Evolutionary conservation across 2,888 invertebrate genomes (phyloP), one percentile per base, ranked within the genome.

Genomic region (Spialia ferax): DNA sequence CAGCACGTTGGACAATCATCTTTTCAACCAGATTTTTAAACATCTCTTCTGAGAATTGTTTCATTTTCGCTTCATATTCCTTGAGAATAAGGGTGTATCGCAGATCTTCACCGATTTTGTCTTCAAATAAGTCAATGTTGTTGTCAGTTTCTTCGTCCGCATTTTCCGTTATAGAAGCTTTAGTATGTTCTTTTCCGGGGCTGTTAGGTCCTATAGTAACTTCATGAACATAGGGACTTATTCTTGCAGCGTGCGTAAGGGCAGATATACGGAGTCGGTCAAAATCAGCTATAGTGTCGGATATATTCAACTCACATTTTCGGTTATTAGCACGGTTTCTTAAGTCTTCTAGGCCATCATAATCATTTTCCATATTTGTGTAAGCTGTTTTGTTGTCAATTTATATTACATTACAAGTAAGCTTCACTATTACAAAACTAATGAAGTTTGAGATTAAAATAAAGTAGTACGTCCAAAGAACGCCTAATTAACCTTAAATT

Each of bases 211-310:
- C 94, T 65, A 95, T 91, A 0, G 95, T 95, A 0, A 93, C 93
- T 81, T 94, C 90, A 71, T 90, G 89, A 1, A 95, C 85, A 38
- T 82, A 77, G 2, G 91, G 89, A 69, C 94, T 94, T 26, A 95
- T 91, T 77, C 88, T 86, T 18, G 92, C 93, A 3, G 95, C 95
- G 80, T 95, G 96, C 42, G 89, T 92, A 23, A 96, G 80, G 5
- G 95, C 95, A 2, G 95, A 95, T 69, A 95, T 86, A 74, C 95
- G 94, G 56, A 95, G 80, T 75, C 89, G 89, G 65, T 92, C 93
- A 77, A 95, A 88, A 73, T 86, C 89, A 2, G 84, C 80, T 22
- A 91, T 77, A 57, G 85, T 79, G 59, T 87, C 87, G 63, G 83
- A 84, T 62, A 89, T 76, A 74, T 84, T 87, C 13, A 84, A 73